Conservation (phyloP, 2,113 vertebrate genomes). For the Esox niger region DNA sequence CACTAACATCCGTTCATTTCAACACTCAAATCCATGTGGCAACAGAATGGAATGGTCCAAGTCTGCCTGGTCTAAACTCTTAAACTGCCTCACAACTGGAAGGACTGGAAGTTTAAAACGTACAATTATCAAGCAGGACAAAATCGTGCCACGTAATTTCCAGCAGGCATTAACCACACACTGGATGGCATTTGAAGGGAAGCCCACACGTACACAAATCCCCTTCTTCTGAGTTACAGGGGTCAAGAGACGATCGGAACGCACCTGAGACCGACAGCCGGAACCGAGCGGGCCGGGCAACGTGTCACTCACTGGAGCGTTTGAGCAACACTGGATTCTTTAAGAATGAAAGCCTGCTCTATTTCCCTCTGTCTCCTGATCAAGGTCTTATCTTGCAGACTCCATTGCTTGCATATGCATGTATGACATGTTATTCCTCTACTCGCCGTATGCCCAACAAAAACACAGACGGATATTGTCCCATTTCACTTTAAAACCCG, state of each 20-base stretch:
- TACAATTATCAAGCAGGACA: neutral
- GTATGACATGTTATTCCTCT: slow-evolving; percentile 20
- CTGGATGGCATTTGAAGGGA: neutral
- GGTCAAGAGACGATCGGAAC: slow-evolving; percentile 37
- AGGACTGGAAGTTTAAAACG: neutral
- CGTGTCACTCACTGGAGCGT: slow-evolving; percentile 21
- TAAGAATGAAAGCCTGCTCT: slow-evolving; percentile 35
- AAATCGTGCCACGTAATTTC: neutral
- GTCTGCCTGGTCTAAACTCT: too few species aligned
- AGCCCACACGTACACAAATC: slow-evolving; percentile 7
- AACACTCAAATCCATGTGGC: slow-evolving; percentile 13
- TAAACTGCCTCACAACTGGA: too few species aligned
- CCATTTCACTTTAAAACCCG: slow-evolving; percentile 17
- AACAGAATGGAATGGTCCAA: neutral
- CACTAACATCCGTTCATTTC: slow-evolving; percentile 33
- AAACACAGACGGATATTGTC: slow-evolving; percentile 4
- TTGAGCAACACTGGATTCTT: slow-evolving; percentile 33
- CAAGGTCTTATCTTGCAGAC: slow-evolving; percentile 31
- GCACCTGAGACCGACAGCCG: slow-evolving; percentile 52
- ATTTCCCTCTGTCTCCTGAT: slow-evolving; percentile 50
- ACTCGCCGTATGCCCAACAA: slow-evolving; percentile 4
- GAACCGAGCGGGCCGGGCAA: neutral
- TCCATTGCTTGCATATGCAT: slow-evolving; percentile 32
- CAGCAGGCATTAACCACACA: neutral
- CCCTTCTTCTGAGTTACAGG: slow-evolving; percentile 40